Base-by-base conservation (phyloP, 2,113 vertebrate genomes). In the Eleginops maclovinus region DNA sequence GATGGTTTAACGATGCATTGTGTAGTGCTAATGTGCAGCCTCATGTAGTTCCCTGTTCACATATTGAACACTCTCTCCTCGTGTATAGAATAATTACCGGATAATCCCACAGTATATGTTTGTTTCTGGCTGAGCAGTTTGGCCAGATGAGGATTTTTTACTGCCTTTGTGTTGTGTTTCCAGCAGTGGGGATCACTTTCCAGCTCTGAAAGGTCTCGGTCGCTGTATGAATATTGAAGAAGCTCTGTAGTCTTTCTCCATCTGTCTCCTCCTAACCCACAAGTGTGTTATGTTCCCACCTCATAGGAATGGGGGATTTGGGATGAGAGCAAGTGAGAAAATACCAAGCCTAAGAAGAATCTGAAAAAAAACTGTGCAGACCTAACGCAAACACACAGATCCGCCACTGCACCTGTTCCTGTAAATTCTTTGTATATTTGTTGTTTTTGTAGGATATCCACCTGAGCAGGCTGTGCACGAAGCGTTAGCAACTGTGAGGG, bases 401-500 rank as follows among this genome's bases (percentile, higher is more conserved):
- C 75, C 86, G 78, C 73, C 69, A 65, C 43, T 50, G 65, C 75
- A 81, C 67, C 85, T 84, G 84, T 63, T 87, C 62, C 56, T 17
- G 49, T 56, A 71, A 82, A 81, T 21, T 51, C 60, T 81, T 69
- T 83, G 51, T 69, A 51, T 72, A 65, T 79, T 69, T 78, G 71
- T 86, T 46, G 24, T 40, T 16, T 56, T 31, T 93, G 72, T 40
- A 95, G 94, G 95, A 79, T 95, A 95, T 75, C 95, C 94, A 80
- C 93, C 94, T 55, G 91, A 94, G 26, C 77, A 91, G 76, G 94
- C 94, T 58, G 94, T 93, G 75, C 90, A 94, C 0, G 92, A 93
- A 84, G 95, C 94, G 40, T 77, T 95, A 77, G 87, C 85, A 61
- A 91, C 92, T 85, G 94, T 95, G 84, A 92, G 94, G 88, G 87